Evolutionary conservation across 2,797 vertebrate species (phyloP).

Genomic region (Nasua narica): DNA sequence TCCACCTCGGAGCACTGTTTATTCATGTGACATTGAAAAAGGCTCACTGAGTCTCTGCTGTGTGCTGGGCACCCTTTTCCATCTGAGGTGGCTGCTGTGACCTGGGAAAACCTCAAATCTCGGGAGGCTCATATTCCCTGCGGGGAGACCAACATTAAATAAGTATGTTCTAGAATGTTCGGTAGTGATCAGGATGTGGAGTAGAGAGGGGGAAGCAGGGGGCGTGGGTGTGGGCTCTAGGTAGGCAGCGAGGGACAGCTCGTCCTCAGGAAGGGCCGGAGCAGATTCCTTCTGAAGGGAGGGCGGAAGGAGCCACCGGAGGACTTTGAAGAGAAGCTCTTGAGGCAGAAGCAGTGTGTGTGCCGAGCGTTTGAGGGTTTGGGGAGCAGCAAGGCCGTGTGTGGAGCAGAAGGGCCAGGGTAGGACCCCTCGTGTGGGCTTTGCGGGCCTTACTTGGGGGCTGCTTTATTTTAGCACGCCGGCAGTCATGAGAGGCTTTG

Average conservation of each 20-base stretch:
- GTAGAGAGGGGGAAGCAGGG: too few species aligned
- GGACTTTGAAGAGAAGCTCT: neutral
- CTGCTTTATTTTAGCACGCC: neutral
- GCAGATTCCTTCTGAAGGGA: neutral
- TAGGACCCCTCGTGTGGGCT: fast-evolving
- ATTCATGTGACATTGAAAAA: neutral
- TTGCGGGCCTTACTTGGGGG: neutral
- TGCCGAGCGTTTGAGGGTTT: neutral
- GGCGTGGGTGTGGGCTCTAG: neutral
- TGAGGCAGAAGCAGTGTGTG: neutral
- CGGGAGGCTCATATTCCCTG: neutral
- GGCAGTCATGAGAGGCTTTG: neutral
- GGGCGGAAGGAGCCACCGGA: fast-evolving
- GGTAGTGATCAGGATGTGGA: neutral
- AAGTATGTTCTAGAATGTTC: neutral
- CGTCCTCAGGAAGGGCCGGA: neutral
- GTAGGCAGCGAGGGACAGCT: neutral
- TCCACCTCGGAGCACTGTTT: neutral
- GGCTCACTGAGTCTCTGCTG: neutral
- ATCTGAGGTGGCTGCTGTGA: neutral
- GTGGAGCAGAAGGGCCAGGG: neutral
- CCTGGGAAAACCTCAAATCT: neutral
- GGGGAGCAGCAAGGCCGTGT: too few species aligned
- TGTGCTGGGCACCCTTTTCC: neutral
- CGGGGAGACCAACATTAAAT: too few species aligned